Base-by-base conservation (phyloP, 2,888 invertebrate species). In the Gari tellinella region DNA sequence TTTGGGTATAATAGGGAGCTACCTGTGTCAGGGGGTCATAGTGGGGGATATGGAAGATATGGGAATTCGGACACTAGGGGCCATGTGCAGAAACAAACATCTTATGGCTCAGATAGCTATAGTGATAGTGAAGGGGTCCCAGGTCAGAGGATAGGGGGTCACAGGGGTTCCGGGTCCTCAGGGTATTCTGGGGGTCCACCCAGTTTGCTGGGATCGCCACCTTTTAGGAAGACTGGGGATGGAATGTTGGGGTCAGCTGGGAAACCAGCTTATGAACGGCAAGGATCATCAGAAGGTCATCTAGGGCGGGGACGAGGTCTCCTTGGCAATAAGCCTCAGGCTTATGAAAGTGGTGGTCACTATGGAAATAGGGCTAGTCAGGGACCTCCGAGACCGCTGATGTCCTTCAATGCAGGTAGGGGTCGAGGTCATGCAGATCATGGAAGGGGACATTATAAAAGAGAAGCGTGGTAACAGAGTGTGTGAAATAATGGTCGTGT, bases 61-160 rank as follows among this genome's bases (percentile, higher is more conserved):
- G 25, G 58, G 48, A 57, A 53, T 25, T 12, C 31, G 7, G 72
- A 70, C 17, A 5, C 53, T 12, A 56, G 67, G 19, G 38, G 65
- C 17, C 38, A 49, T 31, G 66, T 62, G 56, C 66, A 69, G 37
- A 73, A 73, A 64, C 70, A 73, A 58, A 73, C 65, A 57, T 66
- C 69, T 15, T 73, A 70, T 61, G 61, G 70, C 10, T 67, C 70
- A 10, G 73, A 73, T 25, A 63, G 58, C 14, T 68, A 60, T 37
- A 55, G 58, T 52, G 62, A 66, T 37, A 55, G 63, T 41, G 69
- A 65, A n/a, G 69, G 56, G 15, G 46, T 37, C 45, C 38, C 38
- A 38, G 31, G 46, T 25, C 21, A 23, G 17, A 57, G 58, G n/a
- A 19, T 43, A 1, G 38, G 23, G 23, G 15, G 26, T n/a, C 58